Conservation (phyloP, 2,113 vertebrate species). For the Mesocricetus auratus region DNA sequence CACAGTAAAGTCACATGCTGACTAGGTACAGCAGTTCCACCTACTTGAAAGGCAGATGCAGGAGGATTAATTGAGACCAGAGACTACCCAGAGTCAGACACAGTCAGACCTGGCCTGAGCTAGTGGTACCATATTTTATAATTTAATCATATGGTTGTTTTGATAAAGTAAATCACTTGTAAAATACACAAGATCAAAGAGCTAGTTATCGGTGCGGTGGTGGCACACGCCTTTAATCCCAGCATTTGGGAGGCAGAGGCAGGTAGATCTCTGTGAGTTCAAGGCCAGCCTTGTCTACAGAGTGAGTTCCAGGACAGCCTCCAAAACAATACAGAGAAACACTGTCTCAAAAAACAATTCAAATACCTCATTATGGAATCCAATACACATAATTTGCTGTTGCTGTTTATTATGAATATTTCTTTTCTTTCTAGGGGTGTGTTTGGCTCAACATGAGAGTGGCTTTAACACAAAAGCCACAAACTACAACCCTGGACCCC, state of each 20-base stretch:
- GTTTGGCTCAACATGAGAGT: constrained; percentile 83
- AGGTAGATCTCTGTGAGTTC: too few relatives aligned
- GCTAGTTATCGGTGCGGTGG: too few relatives aligned
- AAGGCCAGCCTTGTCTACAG: too few relatives aligned
- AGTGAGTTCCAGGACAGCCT: too few relatives aligned
- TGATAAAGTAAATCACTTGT: too few relatives aligned
- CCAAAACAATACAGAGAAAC: too few relatives aligned
- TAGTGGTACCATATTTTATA: not conserved
- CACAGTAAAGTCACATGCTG: not conserved
- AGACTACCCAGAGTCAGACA: not conserved
- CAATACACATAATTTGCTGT: not conserved
- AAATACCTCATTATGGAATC: not conserved
- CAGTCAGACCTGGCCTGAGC: not conserved
- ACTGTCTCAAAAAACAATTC: too few relatives aligned
- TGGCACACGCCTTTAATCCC: too few relatives aligned
- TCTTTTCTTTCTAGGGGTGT: constrained; percentile 82
- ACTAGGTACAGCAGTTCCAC: not conserved
- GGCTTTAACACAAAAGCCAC: constrained; percentile 74
- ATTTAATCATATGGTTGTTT: too few relatives aligned
- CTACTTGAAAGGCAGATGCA: not conserved
- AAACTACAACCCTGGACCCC: constrained; percentile 73
- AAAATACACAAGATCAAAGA: not conserved
- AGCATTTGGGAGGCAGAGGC: too few relatives aligned
- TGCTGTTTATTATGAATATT: not conserved
- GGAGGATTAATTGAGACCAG: not conserved